These are phyloP conservation scores for Ptiloglossa arizonensis DNA, from an alignment of 1,140 invertebrate genomes.

Conservation along the genomic window DNA sequence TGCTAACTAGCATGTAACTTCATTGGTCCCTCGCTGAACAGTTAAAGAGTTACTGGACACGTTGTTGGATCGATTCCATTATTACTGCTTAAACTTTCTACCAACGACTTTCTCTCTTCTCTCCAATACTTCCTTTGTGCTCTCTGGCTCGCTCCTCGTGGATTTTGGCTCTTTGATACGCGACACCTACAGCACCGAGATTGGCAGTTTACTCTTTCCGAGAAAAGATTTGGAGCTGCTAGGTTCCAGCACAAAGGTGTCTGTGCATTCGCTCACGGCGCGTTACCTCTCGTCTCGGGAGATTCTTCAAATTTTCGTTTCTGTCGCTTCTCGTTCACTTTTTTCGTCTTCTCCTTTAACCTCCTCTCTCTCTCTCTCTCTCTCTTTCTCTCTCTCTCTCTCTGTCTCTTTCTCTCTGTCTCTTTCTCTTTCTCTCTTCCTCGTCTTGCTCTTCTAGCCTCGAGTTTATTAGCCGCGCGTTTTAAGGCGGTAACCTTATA, in stretches of 20 bases:
- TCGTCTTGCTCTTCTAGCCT: too few species aligned
- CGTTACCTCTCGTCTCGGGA: not conserved
- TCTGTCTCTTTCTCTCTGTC: not conserved
- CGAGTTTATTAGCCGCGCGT: constrained; percentile 29
- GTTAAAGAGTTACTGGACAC: too few species aligned
- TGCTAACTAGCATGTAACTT: too few species aligned
- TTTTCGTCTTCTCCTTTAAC: too few species aligned
- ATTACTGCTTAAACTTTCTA: too few species aligned
- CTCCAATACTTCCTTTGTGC: not conserved
- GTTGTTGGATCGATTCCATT: too few species aligned
- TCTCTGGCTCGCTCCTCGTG: not conserved
- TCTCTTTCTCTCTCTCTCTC: not conserved
- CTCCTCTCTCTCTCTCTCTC: not conserved
- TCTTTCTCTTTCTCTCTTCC: not conserved
- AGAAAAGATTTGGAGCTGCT: not conserved
- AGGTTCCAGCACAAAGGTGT: not conserved
- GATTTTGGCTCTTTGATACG: constrained; percentile 5
- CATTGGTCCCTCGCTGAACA: too few species aligned
- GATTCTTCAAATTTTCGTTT: constrained; percentile 14
- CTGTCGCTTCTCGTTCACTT: not conserved
- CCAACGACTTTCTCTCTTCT: not conserved
- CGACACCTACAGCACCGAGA: not conserved
- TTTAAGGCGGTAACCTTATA: constrained; percentile 18
- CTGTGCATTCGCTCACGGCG: not conserved
- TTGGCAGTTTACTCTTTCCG: constrained; percentile 2